A percentile compares a stretch with the other conserved stretches of the same genome.
Evolutionary conservation across 2,113 vertebrate genomes (phyloP).

Genomic region (Oplegnathus fasciatus): DNA sequence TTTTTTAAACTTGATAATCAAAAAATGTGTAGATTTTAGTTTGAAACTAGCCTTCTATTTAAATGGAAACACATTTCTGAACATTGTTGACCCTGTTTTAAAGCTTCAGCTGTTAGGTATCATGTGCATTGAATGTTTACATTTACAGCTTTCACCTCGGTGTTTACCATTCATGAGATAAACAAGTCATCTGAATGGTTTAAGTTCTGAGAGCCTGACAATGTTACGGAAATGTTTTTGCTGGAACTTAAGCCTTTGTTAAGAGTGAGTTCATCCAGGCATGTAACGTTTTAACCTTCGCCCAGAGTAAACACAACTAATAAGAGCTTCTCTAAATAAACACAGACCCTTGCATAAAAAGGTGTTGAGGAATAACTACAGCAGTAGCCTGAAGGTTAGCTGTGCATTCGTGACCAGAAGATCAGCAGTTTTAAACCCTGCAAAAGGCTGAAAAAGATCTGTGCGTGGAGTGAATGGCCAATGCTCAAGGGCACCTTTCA

Average conservation of each 20-base stretch:
- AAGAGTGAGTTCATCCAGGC: conserved; percentile 61
- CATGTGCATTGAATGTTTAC: conserved; percentile 42
- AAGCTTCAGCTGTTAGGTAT: conserved; percentile 37
- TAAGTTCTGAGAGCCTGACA: conserved; percentile 30
- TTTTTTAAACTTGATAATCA: background rate
- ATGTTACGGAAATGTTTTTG: conserved; percentile 55
- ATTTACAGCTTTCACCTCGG: conserved; percentile 41
- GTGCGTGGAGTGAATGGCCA: background rate
- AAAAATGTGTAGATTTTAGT: background rate
- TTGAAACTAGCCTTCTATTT: background rate
- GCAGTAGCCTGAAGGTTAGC: conserved; percentile 21
- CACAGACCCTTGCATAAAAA: conserved; percentile 22
- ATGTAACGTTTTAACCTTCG: conserved; percentile 58
- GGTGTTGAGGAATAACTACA: background rate
- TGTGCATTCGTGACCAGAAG: background rate
- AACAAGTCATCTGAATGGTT: conserved; percentile 62
- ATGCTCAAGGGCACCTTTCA: conserved; percentile 12
- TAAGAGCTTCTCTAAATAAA: conserved; percentile 62
- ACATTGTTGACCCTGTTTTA: background rate
- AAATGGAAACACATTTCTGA: background rate
- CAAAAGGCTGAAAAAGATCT: background rate
- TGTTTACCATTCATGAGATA: conserved; percentile 44
- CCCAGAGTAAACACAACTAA: conserved; percentile 59
- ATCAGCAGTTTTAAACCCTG: conserved; percentile 8
- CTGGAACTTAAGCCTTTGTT: conserved; percentile 62